Base-by-base conservation (phyloP, 2,888 invertebrate genomes). In the Craniophora ligustri region DNA sequence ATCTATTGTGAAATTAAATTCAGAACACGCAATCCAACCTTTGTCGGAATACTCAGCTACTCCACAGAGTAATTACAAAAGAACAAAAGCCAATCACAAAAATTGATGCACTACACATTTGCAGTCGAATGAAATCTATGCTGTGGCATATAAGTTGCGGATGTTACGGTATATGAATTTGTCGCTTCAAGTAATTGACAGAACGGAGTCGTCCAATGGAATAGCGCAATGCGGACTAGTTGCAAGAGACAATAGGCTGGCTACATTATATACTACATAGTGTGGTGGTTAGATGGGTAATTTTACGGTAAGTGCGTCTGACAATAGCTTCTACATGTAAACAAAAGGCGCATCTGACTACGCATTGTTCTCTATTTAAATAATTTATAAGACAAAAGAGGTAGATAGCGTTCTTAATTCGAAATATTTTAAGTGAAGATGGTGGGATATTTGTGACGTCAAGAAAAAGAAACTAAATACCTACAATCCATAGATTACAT, bases 251-350 rank as follows among this genome's bases (percentile, higher is more conserved):
- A 79, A 80, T 78, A 67, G 72, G 45, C 57, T 57, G 42, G 44
- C 59, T 56, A 72, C 64, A 64, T 74, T 49, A 71, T 71, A 51
- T 77, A 71, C 53, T 68, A 72, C 67, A 78, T 69, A 67, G 66
- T 76, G 76, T 66, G 61, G 79, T 78, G 80, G 81, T 58, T 79
- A 80, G 81, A 74, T 76, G 79, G 84, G 88, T 87, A 91, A 91
- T 91, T 91, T 91, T 91, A 87, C 90, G 86, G 89, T 89, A 84
- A 78, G 79, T 85, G 87, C 81, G 73, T 82, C 75, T 81, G 81
- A 87, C 87, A 90, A 89, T 90, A 81, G 87, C 77, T 78, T 79
- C 83, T 86, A 78, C 82, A 75, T 78, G 84, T 82, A 84, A 85
- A 86, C 85, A 87, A 86, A 86, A 86, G 84, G 79, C 74, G 69